A percentile compares a stretch with the other conserved stretches of the same genome.
Evolutionary conservation across 1,140 invertebrate genomes (phyloP).

Genomic region (Drosophila azteca): DNA sequence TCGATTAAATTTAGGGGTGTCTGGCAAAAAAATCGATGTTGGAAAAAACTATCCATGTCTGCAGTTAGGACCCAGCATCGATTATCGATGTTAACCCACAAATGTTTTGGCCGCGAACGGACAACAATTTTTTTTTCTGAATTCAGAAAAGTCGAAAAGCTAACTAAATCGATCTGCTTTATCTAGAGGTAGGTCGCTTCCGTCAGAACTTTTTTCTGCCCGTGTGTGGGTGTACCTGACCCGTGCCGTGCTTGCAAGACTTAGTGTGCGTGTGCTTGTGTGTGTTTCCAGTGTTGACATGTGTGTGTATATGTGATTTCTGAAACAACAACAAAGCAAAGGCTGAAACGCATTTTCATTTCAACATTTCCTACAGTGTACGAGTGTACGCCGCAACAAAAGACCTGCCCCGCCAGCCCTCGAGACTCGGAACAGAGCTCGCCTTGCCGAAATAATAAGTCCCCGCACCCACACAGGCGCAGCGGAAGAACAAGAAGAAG

Average conservation of each 20-base stretch:
- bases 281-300: constrained; percentile 25
- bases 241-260: neutral
- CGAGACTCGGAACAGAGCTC: constrained; percentile 2
- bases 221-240: too few relatives aligned
- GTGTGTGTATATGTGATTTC: constrained; percentile 16
- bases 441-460: neutral
- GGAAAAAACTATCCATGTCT: too few relatives aligned
- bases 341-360: constrained; percentile 58
- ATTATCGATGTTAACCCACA: too few relatives aligned
- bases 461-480: constrained; percentile 11
- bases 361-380: constrained; percentile 29
- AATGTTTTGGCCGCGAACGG: too few relatives aligned
- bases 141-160: too few relatives aligned
- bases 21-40: too few relatives aligned
- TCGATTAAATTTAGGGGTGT: too few relatives aligned
- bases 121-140: too few relatives aligned
- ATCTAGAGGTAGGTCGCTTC: too few relatives aligned
- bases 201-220: too few relatives aligned
- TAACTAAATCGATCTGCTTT: too few relatives aligned
- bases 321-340: constrained; percentile 51
- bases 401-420: neutral
- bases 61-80: too few relatives aligned
- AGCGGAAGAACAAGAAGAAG: neutral
- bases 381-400: neutral
- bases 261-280: constrained; percentile 23